These are phyloP conservation scores for Atta colombica DNA, from an alignment of 1,140 invertebrate genomes.

Conservation along the genomic window DNA sequence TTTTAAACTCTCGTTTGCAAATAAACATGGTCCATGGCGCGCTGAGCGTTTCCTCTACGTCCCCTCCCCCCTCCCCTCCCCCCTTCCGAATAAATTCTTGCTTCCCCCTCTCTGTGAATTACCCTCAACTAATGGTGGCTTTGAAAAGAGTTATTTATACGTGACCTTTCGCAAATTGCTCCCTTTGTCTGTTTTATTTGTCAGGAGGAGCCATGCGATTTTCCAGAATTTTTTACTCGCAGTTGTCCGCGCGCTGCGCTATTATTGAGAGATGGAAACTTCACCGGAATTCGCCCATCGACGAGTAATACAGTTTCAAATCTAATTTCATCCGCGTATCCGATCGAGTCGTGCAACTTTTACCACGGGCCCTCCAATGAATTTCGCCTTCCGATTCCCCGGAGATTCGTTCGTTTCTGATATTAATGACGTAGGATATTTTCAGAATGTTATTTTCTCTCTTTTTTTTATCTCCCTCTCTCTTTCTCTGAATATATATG, in stretches of 20 bases:
- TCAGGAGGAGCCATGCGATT: constrained; percentile 16
- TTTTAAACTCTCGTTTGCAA: constrained; percentile 59
- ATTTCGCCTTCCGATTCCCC: constrained; percentile 31
- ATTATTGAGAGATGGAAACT: constrained; percentile 20
- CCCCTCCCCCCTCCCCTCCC: too few species aligned
- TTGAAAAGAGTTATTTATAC: constrained; percentile 50
- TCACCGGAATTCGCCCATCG: constrained; percentile 38
- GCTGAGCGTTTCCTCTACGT: background rate
- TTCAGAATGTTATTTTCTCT: constrained; percentile 12
- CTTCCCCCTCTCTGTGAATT: background rate
- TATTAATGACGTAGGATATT: constrained; percentile 37
- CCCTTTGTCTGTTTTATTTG: background rate
- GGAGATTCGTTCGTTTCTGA: constrained; percentile 4
- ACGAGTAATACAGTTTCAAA: constrained; percentile 47
- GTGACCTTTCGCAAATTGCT: constrained; percentile 23
- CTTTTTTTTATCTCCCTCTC: background rate
- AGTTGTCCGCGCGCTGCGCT: background rate
- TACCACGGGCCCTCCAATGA: constrained; percentile 13
- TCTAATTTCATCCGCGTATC: constrained; percentile 38
- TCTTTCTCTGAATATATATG: too few species aligned
- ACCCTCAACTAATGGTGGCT: background rate
- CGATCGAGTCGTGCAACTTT: constrained; percentile 39
- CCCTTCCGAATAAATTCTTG: background rate
- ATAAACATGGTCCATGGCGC: constrained; percentile 35
- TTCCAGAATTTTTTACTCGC: constrained; percentile 17